Evolutionary conservation across 2,797 vertebrate species (phyloP), one percentile per base, ranked within the genome.

Genomic region (Arnoldichthys spilopterus): DNA sequence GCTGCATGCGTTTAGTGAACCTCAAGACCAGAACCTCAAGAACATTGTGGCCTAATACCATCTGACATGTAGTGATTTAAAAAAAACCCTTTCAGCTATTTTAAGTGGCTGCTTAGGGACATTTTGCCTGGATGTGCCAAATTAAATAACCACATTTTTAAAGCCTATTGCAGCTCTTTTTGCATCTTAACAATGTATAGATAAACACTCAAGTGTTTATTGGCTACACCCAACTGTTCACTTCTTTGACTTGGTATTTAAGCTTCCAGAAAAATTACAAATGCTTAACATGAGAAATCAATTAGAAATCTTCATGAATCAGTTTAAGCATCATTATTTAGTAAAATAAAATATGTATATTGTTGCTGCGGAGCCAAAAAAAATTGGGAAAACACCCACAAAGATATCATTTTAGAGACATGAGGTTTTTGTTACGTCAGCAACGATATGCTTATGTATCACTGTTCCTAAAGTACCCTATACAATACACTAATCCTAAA

Each of bases 131-230:
- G 24, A 64, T 49, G 28, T 62, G 49, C 62, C 69, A 70, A 32
- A 56, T 58, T 20, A 43, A 78, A 69, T 74, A 73, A 76, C 43
- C 37, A 24, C 20, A 66, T 66, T 4, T 40, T 24, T 45, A 66
- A 45, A 43, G 7, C 5, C 4, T 37, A 66, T 3, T 16, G 3
- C 53, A 56, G 53, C 3, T 24, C 53, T 1, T 58, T 24, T 12
- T 43, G 11, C 63, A 66, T 24, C 37, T 43, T 24, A 66, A 66
- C 22, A 20, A 22, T 40, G 20, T 37, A 4, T 22, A 37, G 20
- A 32, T 20, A 62, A 62, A 59, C 11, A 16, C 6, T 3, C 34
- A 37, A 8, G 3, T 37, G 34, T 47, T 1, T 15, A 54, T 11
- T 22, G 53, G n/a, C 7, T 54, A 24, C 43, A 16, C 13, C 13